Conservation (phyloP, 2,797 vertebrate genomes). For the Hipposideros larvatus region DNA sequence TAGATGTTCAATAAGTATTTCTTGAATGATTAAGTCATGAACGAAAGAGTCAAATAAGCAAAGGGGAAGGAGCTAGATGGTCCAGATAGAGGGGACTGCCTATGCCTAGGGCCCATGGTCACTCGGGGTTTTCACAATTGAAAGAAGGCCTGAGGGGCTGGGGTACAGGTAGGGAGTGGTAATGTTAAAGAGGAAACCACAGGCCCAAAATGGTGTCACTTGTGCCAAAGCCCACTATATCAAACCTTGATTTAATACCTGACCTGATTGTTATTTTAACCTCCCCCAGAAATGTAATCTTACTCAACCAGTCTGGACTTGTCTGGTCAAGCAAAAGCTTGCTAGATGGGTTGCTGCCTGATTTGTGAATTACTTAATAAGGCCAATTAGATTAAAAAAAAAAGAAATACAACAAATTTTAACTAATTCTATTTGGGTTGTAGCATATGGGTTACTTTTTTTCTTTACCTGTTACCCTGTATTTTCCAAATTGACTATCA, state of each 20-base stretch:
- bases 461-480: background rate
- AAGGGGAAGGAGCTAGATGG: background rate
- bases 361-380: background rate
- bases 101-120: background rate
- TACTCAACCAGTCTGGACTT: background rate
- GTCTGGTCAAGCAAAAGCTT: background rate
- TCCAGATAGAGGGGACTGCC: background rate
- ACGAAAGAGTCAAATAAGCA: slow-evolving; percentile 20
- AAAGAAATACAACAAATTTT: background rate
- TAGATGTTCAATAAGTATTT: background rate
- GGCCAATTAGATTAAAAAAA: background rate
- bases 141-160: background rate
- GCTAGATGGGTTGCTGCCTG: background rate
- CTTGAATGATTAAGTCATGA: slow-evolving; percentile 4
- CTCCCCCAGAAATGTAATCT: background rate
- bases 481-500: slow-evolving; percentile 67
- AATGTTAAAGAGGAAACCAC: background rate
- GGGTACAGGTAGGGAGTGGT: no score
- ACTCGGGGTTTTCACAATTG: background rate
- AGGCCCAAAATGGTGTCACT: background rate
- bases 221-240: background rate
- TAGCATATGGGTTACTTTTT: background rate
- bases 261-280: background rate
- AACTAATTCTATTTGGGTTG: slow-evolving; percentile 38
- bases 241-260: background rate